phyloP scores from a whole-genome alignment of 2,797 vertebrate genomes.

The Staurois parvus region DNA sequence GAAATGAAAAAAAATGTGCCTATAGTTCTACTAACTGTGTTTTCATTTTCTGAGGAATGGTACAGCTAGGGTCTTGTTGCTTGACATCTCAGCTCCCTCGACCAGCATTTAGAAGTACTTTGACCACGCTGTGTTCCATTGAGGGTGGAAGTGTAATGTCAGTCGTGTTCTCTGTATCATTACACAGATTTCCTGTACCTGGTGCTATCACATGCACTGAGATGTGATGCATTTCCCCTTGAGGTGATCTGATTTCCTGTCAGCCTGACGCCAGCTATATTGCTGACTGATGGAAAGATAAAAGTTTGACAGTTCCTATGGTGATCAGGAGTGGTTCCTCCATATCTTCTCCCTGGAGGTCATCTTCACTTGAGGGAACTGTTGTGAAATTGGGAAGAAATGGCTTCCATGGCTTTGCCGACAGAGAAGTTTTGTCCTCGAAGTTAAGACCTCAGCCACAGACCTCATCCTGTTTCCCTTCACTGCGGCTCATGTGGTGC shows the following conservation, averaged over 20 bases:
- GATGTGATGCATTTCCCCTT: slow-evolving; percentile 27
- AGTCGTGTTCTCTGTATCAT: background rate
- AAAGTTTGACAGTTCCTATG: background rate
- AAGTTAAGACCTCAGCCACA: background rate
- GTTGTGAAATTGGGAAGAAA: background rate
- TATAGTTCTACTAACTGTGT: background rate
- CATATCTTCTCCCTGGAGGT: background rate
- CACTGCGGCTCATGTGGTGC: background rate
- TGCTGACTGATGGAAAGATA: slow-evolving; percentile 16
- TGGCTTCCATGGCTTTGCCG: background rate
- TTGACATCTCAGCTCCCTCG: background rate
- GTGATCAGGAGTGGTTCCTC: background rate
- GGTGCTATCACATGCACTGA: background rate
- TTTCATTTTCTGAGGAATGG: background rate
- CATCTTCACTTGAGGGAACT: background rate
- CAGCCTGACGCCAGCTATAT: background rate
- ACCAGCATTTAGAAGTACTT: background rate
- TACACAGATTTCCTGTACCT: slow-evolving; percentile 41
- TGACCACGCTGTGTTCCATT: background rate
- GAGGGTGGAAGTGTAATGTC: slow-evolving; percentile 32
- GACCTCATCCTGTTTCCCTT: slow-evolving; percentile 4
- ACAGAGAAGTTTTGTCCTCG: background rate
- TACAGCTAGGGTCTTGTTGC: background rate
- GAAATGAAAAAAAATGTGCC: no score
- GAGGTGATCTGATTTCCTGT: slow-evolving; percentile 40